Conservation (phyloP, 2,888 invertebrate genomes). For the Laspeyria flexula region DNA sequence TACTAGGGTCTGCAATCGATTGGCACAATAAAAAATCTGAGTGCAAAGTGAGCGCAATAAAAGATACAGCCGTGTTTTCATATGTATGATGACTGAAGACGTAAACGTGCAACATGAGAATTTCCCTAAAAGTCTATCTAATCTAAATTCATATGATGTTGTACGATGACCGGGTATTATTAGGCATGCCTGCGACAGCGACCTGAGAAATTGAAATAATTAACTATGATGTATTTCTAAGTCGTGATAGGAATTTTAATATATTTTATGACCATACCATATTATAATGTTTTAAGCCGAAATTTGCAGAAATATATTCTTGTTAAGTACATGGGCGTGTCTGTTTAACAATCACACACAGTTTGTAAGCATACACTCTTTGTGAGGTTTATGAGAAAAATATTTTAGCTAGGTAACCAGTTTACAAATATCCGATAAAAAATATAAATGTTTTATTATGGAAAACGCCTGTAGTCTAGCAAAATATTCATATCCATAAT, state of each 20-base stretch:
- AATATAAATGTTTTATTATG: neutral
- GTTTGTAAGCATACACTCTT: conserved; percentile 10
- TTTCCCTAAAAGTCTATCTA: conserved; percentile 32
- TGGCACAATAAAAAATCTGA: no score
- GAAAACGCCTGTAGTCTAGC: no score
- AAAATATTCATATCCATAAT: no score
- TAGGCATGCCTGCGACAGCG: conserved; percentile 66
- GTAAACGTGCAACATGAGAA: neutral
- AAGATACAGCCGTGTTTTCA: no score
- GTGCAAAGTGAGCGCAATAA: no score
- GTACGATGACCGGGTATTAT: conserved; percentile 60
- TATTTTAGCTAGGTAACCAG: neutral
- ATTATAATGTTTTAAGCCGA: conserved; percentile 25
- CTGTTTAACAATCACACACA: conserved; percentile 21
- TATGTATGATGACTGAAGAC: neutral
- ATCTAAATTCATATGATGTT: conserved; percentile 69
- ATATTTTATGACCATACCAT: conserved; percentile 28
- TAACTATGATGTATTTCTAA: conserved; percentile 67
- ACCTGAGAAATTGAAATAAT: conserved; percentile 79
- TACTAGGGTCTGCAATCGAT: no score
- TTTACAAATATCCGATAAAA: neutral
- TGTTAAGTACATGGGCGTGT: conserved; percentile 41
- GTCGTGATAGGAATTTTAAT: conserved; percentile 52
- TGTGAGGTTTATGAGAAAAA: neutral
- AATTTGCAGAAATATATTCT: conserved; percentile 32